These are phyloP conservation scores for Chouioia cunea DNA, from an alignment of 2,888 invertebrate species.

Conservation along the genomic window DNA sequence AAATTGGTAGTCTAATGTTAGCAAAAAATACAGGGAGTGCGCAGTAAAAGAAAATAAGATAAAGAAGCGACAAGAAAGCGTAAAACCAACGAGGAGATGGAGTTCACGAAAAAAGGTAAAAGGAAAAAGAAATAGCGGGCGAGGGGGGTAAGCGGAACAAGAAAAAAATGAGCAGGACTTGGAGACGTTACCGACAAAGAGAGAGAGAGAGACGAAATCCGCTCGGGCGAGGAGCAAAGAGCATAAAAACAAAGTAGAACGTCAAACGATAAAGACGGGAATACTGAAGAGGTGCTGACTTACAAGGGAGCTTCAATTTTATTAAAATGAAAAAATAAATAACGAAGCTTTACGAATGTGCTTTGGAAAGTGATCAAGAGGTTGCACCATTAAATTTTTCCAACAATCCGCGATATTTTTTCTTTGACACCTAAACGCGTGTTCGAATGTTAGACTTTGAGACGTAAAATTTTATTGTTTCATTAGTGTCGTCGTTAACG, in stretches of 20 bases:
- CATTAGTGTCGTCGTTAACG: slow-evolving; percentile 7
- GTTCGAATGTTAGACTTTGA: not conserved
- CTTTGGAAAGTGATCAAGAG: slow-evolving; percentile 1
- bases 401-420: not conserved
- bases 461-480: slow-evolving; percentile 20
- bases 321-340: slow-evolving; percentile 37
- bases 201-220: slow-evolving; percentile 3
- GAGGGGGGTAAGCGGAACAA: not conserved
- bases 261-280: slow-evolving; percentile 17
- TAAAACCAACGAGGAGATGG: slow-evolving; percentile 4
- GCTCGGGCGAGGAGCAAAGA: slow-evolving; percentile 8
- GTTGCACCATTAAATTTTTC: no score
- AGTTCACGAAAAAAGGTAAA: slow-evolving; percentile 4
- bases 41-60: slow-evolving; percentile 8
- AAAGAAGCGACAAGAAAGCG: not conserved
- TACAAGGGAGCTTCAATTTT: slow-evolving; percentile 38
- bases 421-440: not conserved
- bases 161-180: not conserved
- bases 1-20: slow-evolving; percentile 8
- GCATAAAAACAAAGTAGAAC: slow-evolving; percentile 25
- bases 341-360: slow-evolving; percentile 7
- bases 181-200: not conserved
- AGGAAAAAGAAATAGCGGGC: not conserved
- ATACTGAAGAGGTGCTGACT: slow-evolving; percentile 30
- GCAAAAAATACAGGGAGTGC: not conserved